Base-by-base conservation (phyloP, 2,797 vertebrate genomes). In the Furcifer pardalis region DNA sequence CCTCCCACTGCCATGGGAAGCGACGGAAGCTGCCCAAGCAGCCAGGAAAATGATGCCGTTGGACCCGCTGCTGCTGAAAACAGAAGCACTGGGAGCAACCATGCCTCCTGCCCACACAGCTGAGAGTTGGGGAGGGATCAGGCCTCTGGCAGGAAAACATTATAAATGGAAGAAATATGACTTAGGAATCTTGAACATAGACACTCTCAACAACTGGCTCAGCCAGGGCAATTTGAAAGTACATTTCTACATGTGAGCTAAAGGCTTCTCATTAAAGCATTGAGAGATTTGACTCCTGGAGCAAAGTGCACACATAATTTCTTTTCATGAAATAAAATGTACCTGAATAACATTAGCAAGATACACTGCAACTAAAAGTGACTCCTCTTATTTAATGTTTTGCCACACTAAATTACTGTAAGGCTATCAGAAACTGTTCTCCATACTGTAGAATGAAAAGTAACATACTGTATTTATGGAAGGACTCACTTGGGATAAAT, bases 401-500 rank as follows among this genome's bases (percentile, higher is more conserved):
- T 56, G 52, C 52, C 52, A 19, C 19, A 21, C 52, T 56, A 21
- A 17, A 2, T 21, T 56, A 15, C 21, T 56, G 10, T 56, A 15
- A 56, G 17, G 21, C 17, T 19, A 56, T 25, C 7, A 65, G 59
- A 32, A n/a, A 5, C 0, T 19, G 25, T 56, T 86, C 73, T 82
- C 46, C 46, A 49, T 2, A 30, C 1, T 56, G 3, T 30, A 74
- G 27, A 88, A 76, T 68, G 3, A 56, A 77, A 86, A 30, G 8
- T 81, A 74, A n/a, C n/a, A n/a, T n/a, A n/a, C n/a, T n/a, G 15
- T 23, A 84, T 81, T 49, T 63, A 82, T 6, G 21, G 66, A 60
- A 88, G 85, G 80, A 97, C 98, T 98, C 94, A 99, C 98, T 97
- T 99, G 85, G 98, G 97, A 96, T 98, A 99, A 77, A 99, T 84